These are phyloP conservation scores for Actenoides lindsayi DNA, from an alignment of 2,113 vertebrate species.

Conservation along the genomic window DNA sequence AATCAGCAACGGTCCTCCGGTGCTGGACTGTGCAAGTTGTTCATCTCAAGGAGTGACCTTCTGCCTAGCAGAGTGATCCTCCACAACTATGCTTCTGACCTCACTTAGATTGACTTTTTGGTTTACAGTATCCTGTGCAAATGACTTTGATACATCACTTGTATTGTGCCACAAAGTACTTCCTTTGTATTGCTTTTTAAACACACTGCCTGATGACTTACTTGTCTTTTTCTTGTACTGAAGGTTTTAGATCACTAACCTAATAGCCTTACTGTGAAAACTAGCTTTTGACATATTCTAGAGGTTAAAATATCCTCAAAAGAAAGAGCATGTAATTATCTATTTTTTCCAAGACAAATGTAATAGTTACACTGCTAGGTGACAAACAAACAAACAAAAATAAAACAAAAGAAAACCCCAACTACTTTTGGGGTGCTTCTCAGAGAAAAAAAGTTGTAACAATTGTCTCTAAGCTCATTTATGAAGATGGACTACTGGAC, in stretches of 20 bases:
- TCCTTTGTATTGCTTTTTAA: not conserved
- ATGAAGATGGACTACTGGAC: not conserved
- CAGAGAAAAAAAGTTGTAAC: not conserved
- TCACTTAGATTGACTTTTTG: not conserved
- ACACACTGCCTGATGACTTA: not conserved
- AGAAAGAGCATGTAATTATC: not conserved
- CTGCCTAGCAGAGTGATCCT: not conserved
- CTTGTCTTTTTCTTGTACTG: not conserved
- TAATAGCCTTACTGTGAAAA: not conserved
- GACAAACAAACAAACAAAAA: too few relatives aligned
- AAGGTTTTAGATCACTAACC: not conserved
- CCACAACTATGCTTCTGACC: not conserved
- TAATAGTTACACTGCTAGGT: not conserved
- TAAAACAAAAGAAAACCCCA: too few relatives aligned
- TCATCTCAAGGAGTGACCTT: not conserved
- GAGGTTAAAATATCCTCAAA: not conserved
- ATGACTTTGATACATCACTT: not conserved
- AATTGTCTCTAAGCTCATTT: not conserved
- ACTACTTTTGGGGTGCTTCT: not conserved
- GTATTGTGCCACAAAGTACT: not conserved
- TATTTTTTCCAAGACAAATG: not conserved
- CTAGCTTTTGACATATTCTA: not conserved
- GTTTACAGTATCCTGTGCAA: not conserved
- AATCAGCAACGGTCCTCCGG: not conserved
- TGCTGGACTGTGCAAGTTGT: rapidly evolving